Evolutionary conservation across 1,140 invertebrate species (phyloP), one percentile per base, ranked within the genome.

Genomic region (Camponotus floridanus): DNA sequence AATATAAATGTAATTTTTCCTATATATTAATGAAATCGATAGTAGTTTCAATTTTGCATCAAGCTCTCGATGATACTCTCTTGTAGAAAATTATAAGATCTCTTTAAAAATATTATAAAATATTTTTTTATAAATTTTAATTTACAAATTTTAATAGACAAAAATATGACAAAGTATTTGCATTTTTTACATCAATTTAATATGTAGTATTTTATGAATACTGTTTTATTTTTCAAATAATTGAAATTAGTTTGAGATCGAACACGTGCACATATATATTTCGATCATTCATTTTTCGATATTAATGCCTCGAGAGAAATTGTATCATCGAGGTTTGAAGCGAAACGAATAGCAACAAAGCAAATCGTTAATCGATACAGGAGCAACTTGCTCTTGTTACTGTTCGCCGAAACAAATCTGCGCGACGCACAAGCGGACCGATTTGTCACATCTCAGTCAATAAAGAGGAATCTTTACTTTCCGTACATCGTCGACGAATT

Each of bases 381-480:
- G 55, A 45, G 55, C 36, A 21, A 45, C 57, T 48, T 33, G 57
- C 48, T 42, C 64, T 68, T 39, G 59, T 48, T 45, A 71, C 51
- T 86, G 87, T 76, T 76, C 76, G 36, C 59, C 61, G 65, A 26
- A 86, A 79, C 21, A 85, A 76, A 57, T 39, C 55, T 45, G 18
- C 42, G 42, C 26, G 45, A 15, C 61, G 42, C 55, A 61, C 39
- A 45, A 51, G 31, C 64, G 67, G 73, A 68, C 11, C 68, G 76
- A 68, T 88, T 55, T 89, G 87, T 89, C 67, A 81, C 71, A 85
- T 55, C 45, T 65, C 59, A 80, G 76, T 71, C 70, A 89, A 89
- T 89, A 89, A 89, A 89, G 76, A 70, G 51, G 61, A 71, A 61
- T 42, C 85, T 87, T 88, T 88, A 80, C 83, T 88, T 83, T 74